A percentile compares a stretch with the other conserved stretches of the same genome.
phyloP scores from a whole-genome alignment of 2,888 invertebrate genomes.

The Spodoptera exigua region DNA sequence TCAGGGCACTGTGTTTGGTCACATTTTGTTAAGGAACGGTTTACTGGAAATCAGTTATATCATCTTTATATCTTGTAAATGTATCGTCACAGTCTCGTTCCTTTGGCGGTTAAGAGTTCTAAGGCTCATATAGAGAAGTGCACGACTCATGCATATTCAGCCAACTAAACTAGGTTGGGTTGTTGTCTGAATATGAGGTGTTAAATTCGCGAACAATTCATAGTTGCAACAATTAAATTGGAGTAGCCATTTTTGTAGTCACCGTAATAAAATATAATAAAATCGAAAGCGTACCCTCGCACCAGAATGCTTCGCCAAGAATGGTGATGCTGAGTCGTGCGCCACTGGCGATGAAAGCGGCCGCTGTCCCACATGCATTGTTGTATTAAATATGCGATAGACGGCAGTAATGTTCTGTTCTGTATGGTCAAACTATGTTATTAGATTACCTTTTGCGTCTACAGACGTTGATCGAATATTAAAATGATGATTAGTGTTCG shows the following conservation, averaged over 20 bases:
- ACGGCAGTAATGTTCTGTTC: slow-evolving; percentile 56
- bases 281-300: slow-evolving; percentile 58
- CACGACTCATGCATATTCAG: not conserved
- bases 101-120: not conserved
- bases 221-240: slow-evolving; percentile 5
- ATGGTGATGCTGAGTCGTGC: slow-evolving; percentile 61
- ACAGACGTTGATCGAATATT: slow-evolving; percentile 57
- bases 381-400: slow-evolving; percentile 63
- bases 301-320: slow-evolving; percentile 61
- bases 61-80: not conserved
- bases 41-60: slow-evolving; percentile 27
- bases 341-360: slow-evolving; percentile 68
- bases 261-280: slow-evolving; percentile 39
- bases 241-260: slow-evolving; percentile 22
- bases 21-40: slow-evolving; percentile 27
- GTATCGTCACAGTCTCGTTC: not conserved
- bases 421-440: slow-evolving; percentile 65
- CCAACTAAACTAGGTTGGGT: not conserved
- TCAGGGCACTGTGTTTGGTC: slow-evolving; percentile 43
- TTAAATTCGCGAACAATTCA: not conserved
- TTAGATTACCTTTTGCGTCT: slow-evolving; percentile 63
- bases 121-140: not conserved
- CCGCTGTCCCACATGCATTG: slow-evolving; percentile 70
- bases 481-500: slow-evolving; percentile 52
- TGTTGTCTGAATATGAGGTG: not conserved